Conservation (phyloP, 1,140 invertebrate species). For the Achatina immaculata region DNA sequence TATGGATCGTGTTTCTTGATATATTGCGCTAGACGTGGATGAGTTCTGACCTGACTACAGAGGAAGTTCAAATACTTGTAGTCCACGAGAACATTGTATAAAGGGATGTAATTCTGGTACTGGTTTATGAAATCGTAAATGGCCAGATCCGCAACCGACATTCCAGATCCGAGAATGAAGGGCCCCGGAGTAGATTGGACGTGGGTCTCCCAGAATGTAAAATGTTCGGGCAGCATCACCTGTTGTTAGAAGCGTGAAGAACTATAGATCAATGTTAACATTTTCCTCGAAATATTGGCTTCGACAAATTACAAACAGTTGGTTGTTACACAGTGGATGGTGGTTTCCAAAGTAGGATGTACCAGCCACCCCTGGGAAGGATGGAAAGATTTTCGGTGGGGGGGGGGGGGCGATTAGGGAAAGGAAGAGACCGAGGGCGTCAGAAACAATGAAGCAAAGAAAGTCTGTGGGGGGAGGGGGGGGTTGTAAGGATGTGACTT, state of each 20-base stretch:
- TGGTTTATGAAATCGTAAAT: slow-evolving; percentile 30
- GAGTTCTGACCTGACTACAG: not conserved
- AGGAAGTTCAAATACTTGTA: slow-evolving; percentile 44
- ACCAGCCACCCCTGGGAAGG: too few relatives aligned
- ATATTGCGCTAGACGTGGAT: slow-evolving; percentile 2
- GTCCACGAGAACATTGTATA: not conserved
- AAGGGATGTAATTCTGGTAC: slow-evolving; percentile 8
- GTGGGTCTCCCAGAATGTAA: slow-evolving; percentile 13
- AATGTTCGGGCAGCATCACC: not conserved
- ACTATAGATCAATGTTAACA: too few relatives aligned
- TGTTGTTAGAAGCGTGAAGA: not conserved
- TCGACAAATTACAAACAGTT: too few relatives aligned
- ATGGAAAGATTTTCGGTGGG: too few relatives aligned
- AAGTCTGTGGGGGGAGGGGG: too few relatives aligned
- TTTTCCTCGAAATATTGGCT: too few relatives aligned
- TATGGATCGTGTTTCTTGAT: not conserved
- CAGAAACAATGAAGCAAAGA: too few relatives aligned
- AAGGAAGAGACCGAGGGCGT: too few relatives aligned
- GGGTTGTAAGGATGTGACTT: too few relatives aligned
- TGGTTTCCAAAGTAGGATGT: too few relatives aligned
- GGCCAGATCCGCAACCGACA: slow-evolving; percentile 26
- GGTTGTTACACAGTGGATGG: too few relatives aligned
- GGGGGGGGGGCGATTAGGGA: too few relatives aligned
- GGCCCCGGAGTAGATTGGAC: not conserved
- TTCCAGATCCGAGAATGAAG: not conserved